Evolutionary conservation across 2,113 vertebrate species (phyloP), one percentile per base, ranked within the genome.

Genomic region (Vulpes ferrilata): DNA sequence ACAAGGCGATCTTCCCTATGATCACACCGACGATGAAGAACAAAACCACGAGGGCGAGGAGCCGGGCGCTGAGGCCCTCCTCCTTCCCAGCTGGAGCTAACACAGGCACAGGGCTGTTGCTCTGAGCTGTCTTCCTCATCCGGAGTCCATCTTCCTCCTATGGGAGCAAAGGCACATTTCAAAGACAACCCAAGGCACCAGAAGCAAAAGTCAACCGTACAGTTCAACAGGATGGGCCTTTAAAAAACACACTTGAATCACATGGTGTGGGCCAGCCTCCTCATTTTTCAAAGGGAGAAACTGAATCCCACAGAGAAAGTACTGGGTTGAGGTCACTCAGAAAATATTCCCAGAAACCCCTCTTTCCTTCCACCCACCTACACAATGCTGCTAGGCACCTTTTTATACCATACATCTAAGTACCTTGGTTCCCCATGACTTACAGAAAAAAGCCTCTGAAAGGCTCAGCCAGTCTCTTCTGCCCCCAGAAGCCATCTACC

Each of bases 1-100:
- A 99, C 99, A 99, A 99, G 98, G 99, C 99, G 98, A 99, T 99
- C 98, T 99, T 99, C 98, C 99, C 99, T 97, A 99, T 98, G 97
- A 99, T 99, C 98, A 99, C 99, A 71, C 99, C 99, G 59, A 99
- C 98, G 97, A 99, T 99, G 94, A 99, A 99, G 99, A 99, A 99
- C 98, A 99, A 98, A 93, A 99, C 98, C 95, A 99, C 99, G 98
- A 99, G 98, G 38, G 99, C 99, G 32, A 99, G 98, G 78, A 99
- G 98, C 98, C 99, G 99, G 98, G 99, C 98, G 97, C 99, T 99
- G 95, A 99, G 97, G 92, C 99, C 99, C 97, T 99, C 99, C 0
- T 99, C 99, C 98, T 99, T 99, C 97, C 99, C 99, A 85, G 98
- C 94, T 67, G 94, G 48, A 48, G 99, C 97, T 11, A 98, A 98